Percentiles rank a stretch among this genome's conserved stretches.
Evolutionary conservation across 2,888 invertebrate species (phyloP).

Genomic region (Fragum sueziense): DNA sequence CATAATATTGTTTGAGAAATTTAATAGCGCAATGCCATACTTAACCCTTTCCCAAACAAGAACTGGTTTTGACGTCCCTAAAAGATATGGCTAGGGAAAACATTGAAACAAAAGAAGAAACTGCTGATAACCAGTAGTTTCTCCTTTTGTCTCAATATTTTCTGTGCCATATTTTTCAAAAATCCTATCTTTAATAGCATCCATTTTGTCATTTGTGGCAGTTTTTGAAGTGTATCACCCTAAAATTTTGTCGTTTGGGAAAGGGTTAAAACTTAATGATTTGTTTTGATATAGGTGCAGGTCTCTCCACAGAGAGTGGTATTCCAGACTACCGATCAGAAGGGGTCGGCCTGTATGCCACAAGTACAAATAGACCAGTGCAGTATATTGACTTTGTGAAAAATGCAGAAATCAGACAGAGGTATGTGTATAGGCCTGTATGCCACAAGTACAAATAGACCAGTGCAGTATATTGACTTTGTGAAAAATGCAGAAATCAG

Average conservation of each 20-base stretch:
- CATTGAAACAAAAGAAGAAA: no score
- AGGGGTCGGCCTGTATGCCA: conserved; percentile 94
- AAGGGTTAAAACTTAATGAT: no score
- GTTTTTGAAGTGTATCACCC: no score
- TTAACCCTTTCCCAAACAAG: no score
- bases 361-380: conserved; percentile 92
- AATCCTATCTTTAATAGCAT: no score
- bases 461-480: conserved; percentile 94
- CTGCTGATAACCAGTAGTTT: neutral
- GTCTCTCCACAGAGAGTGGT: conserved; percentile 93
- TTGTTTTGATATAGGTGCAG: conserved; percentile 88
- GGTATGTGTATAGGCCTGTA: conserved; percentile 88
- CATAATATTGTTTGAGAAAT: no score
- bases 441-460: conserved; percentile 91
- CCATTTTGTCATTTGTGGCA: no score
- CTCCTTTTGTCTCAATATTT: neutral
- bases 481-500: conserved; percentile 84
- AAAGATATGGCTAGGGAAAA: no score
- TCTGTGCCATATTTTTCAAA: no score
- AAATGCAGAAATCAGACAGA: conserved; percentile 85
- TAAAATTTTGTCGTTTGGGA: no score
- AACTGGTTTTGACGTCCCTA: no score
- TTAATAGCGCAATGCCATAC: no score
- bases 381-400: conserved; percentile 91
- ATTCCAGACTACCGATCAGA: conserved; percentile 93